These are phyloP conservation scores for Apocheima hispidaria DNA, from an alignment of 2,888 invertebrate species.

Conservation along the genomic window DNA sequence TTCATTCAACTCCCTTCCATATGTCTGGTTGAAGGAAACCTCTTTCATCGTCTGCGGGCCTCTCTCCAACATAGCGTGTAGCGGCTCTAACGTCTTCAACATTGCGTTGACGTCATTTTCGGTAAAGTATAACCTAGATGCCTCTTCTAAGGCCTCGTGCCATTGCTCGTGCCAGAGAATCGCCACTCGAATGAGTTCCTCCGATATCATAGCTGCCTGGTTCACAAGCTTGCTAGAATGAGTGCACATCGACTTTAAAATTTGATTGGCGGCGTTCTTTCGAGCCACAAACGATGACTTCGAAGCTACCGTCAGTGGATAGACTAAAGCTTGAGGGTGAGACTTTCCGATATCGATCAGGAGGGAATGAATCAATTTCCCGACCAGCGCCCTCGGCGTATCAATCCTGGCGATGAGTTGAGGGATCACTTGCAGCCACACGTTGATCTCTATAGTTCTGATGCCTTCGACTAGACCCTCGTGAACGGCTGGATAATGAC, in stretches of 20 bases:
- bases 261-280: conserved; percentile 96
- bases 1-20: conserved; percentile 96
- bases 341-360: conserved; percentile 98
- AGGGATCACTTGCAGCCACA: conserved; percentile 99
- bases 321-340: conserved; percentile 98
- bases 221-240: conserved; percentile 96
- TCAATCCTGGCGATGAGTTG: conserved; percentile 99
- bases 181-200: conserved; percentile 98
- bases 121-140: conserved; percentile 96
- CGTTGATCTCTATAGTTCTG: conserved; percentile 97
- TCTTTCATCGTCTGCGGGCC: conserved; percentile 99
- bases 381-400: conserved; percentile 94
- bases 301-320: conserved; percentile 98
- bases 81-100: conserved; percentile 97
- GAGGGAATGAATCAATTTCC: conserved; percentile 95
- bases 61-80: conserved; percentile 97
- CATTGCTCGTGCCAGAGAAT: conserved; percentile 99
- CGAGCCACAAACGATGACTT: conserved; percentile 95
- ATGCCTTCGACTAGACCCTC: conserved; percentile 97
- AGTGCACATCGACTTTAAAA: conserved; percentile 97
- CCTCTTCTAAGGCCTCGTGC: conserved; percentile 99
- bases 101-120: conserved; percentile 98
- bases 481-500: conserved; percentile 96
- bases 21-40: conserved; percentile 98
- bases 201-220: conserved; percentile 98